Evolutionary conservation across 2,113 vertebrate species (phyloP).

Genomic region (Kobus ellipsiprymnus): DNA sequence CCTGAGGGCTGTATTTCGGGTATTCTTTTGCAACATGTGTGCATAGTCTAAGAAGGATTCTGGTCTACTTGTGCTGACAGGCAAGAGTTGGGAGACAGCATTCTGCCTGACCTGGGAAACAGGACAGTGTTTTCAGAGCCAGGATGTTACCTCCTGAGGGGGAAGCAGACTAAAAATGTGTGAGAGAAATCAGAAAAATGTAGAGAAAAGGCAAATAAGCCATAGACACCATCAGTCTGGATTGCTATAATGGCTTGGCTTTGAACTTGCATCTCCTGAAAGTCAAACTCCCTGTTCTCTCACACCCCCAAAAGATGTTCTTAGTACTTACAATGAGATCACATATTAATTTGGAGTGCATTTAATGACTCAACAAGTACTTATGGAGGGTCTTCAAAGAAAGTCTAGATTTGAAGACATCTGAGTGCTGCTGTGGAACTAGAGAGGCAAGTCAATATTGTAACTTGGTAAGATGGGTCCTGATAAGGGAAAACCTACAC

Average conservation of each 20-base stretch:
- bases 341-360: neutral
- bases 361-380: neutral
- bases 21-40: neutral
- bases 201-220: neutral
- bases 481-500: fast-evolving
- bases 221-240: neutral
- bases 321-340: neutral
- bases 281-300: neutral
- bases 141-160: neutral
- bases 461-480: neutral
- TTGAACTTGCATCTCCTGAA: neutral
- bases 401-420: neutral
- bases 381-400: neutral
- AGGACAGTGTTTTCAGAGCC: neutral
- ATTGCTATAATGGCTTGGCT: fast-evolving
- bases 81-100: neutral
- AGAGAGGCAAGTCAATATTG: neutral
- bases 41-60: neutral
- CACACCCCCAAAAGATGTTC: neutral
- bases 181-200: neutral
- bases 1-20: fast-evolving
- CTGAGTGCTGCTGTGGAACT: neutral
- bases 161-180: neutral
- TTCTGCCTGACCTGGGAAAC: neutral
- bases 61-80: neutral